Percentiles rank a stretch among this genome's conserved stretches.
Conservation (phyloP, 2,113 vertebrate species). For the Agelaius phoeniceus region DNA sequence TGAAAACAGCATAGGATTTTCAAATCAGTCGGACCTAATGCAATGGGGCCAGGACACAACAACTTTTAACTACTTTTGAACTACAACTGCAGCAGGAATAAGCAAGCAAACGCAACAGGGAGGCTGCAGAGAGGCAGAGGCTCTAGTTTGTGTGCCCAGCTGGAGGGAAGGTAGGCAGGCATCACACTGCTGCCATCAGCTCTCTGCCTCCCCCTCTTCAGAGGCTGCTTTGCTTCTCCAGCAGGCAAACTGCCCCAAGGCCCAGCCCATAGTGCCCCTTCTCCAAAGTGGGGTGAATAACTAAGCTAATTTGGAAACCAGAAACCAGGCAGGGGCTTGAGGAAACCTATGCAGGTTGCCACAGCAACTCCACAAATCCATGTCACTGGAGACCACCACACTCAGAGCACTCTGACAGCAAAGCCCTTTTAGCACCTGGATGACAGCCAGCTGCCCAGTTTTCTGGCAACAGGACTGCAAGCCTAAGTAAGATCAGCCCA, state of each 20-base stretch:
- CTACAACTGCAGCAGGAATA: neutral
- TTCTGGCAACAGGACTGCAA: neutral
- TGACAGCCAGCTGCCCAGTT: neutral
- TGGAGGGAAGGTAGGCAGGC: neutral
- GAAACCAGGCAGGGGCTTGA: neutral
- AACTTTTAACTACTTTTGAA: neutral
- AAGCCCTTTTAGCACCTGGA: conserved; percentile 5
- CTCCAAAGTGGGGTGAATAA: neutral
- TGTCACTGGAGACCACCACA: neutral
- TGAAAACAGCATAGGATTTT: neutral
- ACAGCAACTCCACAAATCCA: neutral
- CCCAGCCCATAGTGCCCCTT: neutral
- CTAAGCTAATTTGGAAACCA: neutral
- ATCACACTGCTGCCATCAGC: neutral
- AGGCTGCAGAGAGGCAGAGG: neutral
- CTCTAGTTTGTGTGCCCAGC: fast-evolving
- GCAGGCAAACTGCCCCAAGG: neutral
- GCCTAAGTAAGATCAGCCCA: neutral
- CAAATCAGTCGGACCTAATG: neutral
- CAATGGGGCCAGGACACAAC: neutral
- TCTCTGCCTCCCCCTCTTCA: neutral
- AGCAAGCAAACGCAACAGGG: neutral
- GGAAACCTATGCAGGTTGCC: neutral
- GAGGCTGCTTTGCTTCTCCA: neutral
- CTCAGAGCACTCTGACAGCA: neutral